phyloP scores from a whole-genome alignment of 1,140 invertebrate genomes.

The Schlechtendalia chinensis region DNA sequence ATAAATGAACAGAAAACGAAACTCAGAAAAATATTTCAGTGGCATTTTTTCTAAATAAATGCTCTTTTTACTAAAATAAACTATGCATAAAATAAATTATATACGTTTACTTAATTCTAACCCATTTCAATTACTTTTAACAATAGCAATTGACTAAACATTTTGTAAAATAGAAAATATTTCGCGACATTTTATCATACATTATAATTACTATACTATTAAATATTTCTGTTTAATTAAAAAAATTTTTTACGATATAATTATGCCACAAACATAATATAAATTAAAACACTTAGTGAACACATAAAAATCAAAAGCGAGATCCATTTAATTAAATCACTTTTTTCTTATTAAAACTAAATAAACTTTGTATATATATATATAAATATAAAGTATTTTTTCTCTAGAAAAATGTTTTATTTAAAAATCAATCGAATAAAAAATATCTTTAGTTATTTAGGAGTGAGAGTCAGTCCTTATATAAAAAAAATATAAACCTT shows the following conservation, averaged over 20 bases:
- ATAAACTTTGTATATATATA: constrained; percentile 37
- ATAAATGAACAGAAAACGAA: background rate
- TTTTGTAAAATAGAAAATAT: background rate
- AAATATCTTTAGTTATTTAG: constrained; percentile 42
- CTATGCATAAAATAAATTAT: background rate
- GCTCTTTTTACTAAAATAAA: background rate
- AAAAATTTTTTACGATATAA: constrained; percentile 29
- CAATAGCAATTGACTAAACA: background rate
- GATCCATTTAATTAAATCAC: constrained; percentile 47
- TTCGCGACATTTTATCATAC: constrained; percentile 5
- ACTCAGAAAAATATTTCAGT: background rate
- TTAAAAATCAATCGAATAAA: constrained; percentile 50
- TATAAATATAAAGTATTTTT: constrained; percentile 43
- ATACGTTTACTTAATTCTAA: background rate
- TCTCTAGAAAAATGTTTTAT: constrained; percentile 43
- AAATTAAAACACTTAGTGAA: constrained; percentile 46
- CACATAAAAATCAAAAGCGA: constrained; percentile 47
- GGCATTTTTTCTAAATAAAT: background rate
- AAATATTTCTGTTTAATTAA: constrained; percentile 29
- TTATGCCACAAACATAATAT: constrained; percentile 36
- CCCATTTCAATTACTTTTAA: background rate
- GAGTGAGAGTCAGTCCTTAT: constrained; percentile 42
- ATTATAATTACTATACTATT: constrained; percentile 1
- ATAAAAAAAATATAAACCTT: constrained; percentile 41
- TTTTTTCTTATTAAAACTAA: constrained; percentile 16